Percentiles rank a stretch among this genome's conserved stretches.
These are phyloP conservation scores for Amblyopsis hoosieri DNA, from an alignment of 2,797 vertebrate genomes.

Conservation along the genomic window DNA sequence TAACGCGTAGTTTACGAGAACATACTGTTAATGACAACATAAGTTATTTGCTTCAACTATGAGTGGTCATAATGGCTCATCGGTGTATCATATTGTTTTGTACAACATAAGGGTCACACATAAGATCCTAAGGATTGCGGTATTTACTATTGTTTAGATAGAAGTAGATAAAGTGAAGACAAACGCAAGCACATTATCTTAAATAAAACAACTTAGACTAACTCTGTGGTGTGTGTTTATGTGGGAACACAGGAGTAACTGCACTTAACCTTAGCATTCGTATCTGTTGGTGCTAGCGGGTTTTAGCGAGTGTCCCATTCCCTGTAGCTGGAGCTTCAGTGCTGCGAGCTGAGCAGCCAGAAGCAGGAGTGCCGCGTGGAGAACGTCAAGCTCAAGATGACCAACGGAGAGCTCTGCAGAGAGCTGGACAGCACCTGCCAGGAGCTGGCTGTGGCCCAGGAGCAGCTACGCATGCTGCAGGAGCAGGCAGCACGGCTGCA, in stretches of 20 bases:
- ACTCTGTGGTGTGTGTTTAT: background rate
- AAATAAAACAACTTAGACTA: background rate
- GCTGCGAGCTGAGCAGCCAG: conserved; percentile 81
- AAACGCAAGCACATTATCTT: background rate
- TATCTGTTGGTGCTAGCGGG: background rate
- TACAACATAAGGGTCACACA: no score
- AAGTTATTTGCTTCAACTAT: no score
- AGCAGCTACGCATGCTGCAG: conserved; percentile 85
- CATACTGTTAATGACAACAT: background rate
- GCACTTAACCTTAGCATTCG: no score
- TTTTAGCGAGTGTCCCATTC: background rate
- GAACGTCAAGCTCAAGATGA: conserved; percentile 88
- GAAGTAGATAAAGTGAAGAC: no score
- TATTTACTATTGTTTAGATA: no score
- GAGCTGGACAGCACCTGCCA: conserved; percentile 82
- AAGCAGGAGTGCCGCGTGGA: conserved; percentile 86
- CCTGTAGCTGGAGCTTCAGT: conserved; percentile 85
- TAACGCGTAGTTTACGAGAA: no score
- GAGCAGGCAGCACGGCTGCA: conserved; percentile 81
- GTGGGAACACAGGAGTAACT: no score
- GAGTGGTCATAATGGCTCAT: no score
- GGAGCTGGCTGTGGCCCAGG: conserved; percentile 84
- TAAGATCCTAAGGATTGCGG: background rate
- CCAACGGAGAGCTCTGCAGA: conserved; percentile 85
- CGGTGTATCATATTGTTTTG: background rate